phyloP scores from a whole-genome alignment of 2,888 invertebrate genomes.

The Drosophila quinaria region DNA sequence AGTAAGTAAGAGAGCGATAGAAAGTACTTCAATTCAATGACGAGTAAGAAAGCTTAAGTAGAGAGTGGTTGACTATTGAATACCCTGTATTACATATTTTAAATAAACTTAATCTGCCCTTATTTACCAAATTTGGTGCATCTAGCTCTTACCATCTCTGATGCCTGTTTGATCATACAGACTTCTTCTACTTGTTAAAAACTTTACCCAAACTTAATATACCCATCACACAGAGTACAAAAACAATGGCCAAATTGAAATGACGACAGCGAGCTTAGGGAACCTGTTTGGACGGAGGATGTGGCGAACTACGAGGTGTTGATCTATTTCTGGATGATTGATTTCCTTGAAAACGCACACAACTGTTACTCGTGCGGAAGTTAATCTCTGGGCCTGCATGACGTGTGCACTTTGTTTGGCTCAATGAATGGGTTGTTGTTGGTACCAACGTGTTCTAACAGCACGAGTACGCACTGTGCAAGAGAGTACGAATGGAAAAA shows the following conservation, averaged over 20 bases:
- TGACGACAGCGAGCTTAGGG: slow-evolving; percentile 31
- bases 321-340: slow-evolving; percentile 80
- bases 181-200: no score
- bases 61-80: background rate
- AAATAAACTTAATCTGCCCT: background rate
- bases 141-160: background rate
- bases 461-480: slow-evolving; percentile 20
- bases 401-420: slow-evolving; percentile 62
- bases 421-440: slow-evolving; percentile 44
- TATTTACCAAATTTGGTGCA: no score
- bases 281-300: slow-evolving; percentile 1
- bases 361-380: slow-evolving; percentile 46
- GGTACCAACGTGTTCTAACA: slow-evolving; percentile 22
- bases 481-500: background rate
- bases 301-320: slow-evolving; percentile 46
- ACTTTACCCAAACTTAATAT: background rate
- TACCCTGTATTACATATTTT: background rate
- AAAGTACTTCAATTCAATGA: slow-evolving; percentile 24
- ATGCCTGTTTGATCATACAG: no score
- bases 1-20: slow-evolving; percentile 18
- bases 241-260: slow-evolving; percentile 50
- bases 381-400: slow-evolving; percentile 49
- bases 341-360: slow-evolving; percentile 59
- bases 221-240: slow-evolving; percentile 4
- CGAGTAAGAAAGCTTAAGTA: background rate